These are phyloP conservation scores for Pediacus dermestoides DNA, from an alignment of 2,888 invertebrate species.

Conservation along the genomic window DNA sequence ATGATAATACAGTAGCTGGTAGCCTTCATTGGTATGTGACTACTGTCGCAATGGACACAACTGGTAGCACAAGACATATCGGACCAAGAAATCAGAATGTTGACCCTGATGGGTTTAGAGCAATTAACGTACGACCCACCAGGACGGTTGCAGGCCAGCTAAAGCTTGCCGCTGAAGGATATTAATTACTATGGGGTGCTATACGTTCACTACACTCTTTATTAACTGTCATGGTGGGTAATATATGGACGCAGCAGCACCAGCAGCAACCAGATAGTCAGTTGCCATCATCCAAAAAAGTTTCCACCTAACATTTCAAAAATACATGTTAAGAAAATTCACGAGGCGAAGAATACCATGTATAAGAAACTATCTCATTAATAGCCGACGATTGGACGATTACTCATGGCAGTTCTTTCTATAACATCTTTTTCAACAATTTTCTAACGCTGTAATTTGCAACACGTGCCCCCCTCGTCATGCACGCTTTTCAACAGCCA, in stretches of 20 bases:
- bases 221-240: too few relatives aligned
- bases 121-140: constrained; percentile 11
- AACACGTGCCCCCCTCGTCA: constrained; percentile 25
- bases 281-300: too few relatives aligned
- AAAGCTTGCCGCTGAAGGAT: constrained; percentile 13
- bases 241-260: too few relatives aligned
- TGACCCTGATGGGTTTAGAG: constrained; percentile 6
- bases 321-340: too few relatives aligned
- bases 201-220: too few relatives aligned
- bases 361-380: too few relatives aligned
- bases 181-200: constrained; percentile 9
- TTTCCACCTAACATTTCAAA: too few relatives aligned
- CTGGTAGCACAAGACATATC: too few relatives aligned
- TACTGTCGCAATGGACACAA: constrained; percentile 7
- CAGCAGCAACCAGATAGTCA: too few relatives aligned
- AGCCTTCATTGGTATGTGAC: constrained; percentile 12
- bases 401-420: too few relatives aligned
- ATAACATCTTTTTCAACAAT: constrained; percentile 1
- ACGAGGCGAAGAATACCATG: too few relatives aligned
- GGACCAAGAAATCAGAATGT: constrained; percentile 4
- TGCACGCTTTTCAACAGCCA: constrained; percentile 9
- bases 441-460: constrained; percentile 15
- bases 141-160: constrained; percentile 7
- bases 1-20: constrained; percentile 19
- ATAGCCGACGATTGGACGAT: too few relatives aligned